Base-by-base conservation (phyloP, 2,888 invertebrate species). In the Lithophane ornitopus region DNA sequence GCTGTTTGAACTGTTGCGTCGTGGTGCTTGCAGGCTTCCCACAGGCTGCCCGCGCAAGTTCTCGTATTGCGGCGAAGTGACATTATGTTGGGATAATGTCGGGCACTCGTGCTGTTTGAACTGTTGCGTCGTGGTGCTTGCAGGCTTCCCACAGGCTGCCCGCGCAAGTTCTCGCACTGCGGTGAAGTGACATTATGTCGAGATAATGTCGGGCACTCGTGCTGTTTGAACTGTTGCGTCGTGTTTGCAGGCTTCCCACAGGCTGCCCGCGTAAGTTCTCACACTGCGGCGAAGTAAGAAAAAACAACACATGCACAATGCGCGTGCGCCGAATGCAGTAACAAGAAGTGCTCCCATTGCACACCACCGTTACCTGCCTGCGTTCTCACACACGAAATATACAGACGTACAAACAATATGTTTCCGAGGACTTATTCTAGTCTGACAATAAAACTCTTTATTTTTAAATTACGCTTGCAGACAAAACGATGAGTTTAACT, bases 281-380 rank as follows among this genome's bases (percentile, higher is more conserved):
- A 81, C 84, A 69, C 49, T 34, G n/a, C 46, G n/a, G 49, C n/a
- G 12, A 26, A 12, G 11, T 9, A 26, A 63, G 9, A 41, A 85
- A 85, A 85, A 83, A 44, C 41, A 54, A 34, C 61, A 70, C 63
- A 41, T 68, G 73, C 39, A 70, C 75, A 76, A 71, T 75, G 75
- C 67, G 69, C 67, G 22, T 39, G 44, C 41, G 67, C 68, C 11
- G 28, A 44, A 12, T 44, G 3, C 22, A 9, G 16, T 22, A 14
- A 41, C 66, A 85, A 84, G 67, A 84, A 86, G 34, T 76, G 74
- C 76, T 74, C 84, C 44, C 62, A 76, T 72, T 78, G 74, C 74
- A 16, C 63, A 34, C 28, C 26, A 19, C 2, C 16, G 46, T 46
- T 28, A 16, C 46, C 63, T 11, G 22, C 61, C 39, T 22, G 14